phyloP scores from a whole-genome alignment of 2,888 invertebrate genomes.

The Micoletzkya japonica region DNA sequence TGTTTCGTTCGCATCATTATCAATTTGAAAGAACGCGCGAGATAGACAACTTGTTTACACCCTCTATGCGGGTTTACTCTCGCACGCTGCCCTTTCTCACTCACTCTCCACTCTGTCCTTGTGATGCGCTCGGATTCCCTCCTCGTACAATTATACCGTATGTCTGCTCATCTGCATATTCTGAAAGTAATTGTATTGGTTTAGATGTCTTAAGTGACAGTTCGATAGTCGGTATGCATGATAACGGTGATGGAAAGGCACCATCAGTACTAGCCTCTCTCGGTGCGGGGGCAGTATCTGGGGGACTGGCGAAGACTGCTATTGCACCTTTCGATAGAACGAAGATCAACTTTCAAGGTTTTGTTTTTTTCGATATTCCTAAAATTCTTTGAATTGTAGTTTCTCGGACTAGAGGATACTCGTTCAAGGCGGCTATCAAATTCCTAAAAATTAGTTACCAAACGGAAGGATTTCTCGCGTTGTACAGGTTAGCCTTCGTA shows the following conservation, averaged over 20 bases:
- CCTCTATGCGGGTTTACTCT: too few relatives aligned
- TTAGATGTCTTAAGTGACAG: neutral
- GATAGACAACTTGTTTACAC: too few relatives aligned
- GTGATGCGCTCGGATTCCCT: too few relatives aligned
- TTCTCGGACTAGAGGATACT: slow-evolving; percentile 65
- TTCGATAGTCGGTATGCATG: slow-evolving; percentile 6
- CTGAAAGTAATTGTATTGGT: neutral
- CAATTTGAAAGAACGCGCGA: too few relatives aligned
- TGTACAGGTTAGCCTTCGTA: slow-evolving; percentile 65
- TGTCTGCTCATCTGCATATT: too few relatives aligned
- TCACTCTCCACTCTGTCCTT: too few relatives aligned
- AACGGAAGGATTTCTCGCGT: slow-evolving; percentile 79
- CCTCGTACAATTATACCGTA: too few relatives aligned
- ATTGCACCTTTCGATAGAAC: slow-evolving; percentile 96
- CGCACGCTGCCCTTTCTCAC: too few relatives aligned
- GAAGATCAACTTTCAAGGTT: slow-evolving; percentile 91
- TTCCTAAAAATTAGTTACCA: slow-evolving; percentile 72
- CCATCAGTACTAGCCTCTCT: slow-evolving; percentile 74
- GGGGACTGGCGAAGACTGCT: slow-evolving; percentile 87
- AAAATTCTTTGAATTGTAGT: slow-evolving; percentile 44
- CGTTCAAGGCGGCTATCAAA: slow-evolving; percentile 66
- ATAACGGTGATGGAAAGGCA: slow-evolving; percentile 17
- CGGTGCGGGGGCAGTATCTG: slow-evolving; percentile 87
- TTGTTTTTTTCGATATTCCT: neutral
- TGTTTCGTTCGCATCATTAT: too few relatives aligned